Evolutionary conservation across 2,888 invertebrate genomes (phyloP).

Genomic region (Nemoura dubitans): DNA sequence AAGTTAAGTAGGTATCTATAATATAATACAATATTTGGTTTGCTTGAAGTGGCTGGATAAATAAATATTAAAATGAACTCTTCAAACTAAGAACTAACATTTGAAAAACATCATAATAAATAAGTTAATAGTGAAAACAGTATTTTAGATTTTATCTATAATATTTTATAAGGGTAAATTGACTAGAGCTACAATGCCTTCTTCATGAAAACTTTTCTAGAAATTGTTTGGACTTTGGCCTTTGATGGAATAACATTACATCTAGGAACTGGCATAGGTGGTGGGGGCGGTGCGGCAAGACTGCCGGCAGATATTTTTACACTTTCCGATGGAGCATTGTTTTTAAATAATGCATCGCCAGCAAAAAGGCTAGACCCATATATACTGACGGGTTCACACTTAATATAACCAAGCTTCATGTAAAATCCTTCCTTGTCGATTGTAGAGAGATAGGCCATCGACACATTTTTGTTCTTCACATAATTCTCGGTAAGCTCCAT

Average conservation of each 20-base stretch:
- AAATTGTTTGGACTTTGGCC: background rate
- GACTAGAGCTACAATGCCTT: slow-evolving; percentile 17
- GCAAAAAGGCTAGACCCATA: slow-evolving; percentile 41
- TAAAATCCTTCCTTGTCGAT: slow-evolving; percentile 48
- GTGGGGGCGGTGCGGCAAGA: slow-evolving; percentile 38
- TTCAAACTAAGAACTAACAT: too few relatives aligned
- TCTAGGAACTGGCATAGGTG: slow-evolving; percentile 39
- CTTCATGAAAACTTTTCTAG: slow-evolving; percentile 34
- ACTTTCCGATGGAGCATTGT: background rate
- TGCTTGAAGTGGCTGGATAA: too few relatives aligned
- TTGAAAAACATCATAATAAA: too few relatives aligned
- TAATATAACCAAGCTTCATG: slow-evolving; percentile 44
- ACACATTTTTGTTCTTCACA: slow-evolving; percentile 25
- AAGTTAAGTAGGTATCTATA: too few relatives aligned
- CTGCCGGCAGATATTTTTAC: background rate
- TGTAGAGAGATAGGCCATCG: slow-evolving; percentile 46
- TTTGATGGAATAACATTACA: background rate
- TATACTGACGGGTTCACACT: slow-evolving; percentile 47
- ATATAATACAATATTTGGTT: too few relatives aligned
- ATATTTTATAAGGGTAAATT: too few relatives aligned
- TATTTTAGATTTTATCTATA: too few relatives aligned
- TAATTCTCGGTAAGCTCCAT: slow-evolving; percentile 47
- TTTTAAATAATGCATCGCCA: background rate
- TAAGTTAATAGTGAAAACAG: too few relatives aligned
- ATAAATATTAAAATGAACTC: too few relatives aligned